Evolutionary conservation across 2,797 vertebrate species (phyloP).

Genomic region (Lateolabrax maculatus): DNA sequence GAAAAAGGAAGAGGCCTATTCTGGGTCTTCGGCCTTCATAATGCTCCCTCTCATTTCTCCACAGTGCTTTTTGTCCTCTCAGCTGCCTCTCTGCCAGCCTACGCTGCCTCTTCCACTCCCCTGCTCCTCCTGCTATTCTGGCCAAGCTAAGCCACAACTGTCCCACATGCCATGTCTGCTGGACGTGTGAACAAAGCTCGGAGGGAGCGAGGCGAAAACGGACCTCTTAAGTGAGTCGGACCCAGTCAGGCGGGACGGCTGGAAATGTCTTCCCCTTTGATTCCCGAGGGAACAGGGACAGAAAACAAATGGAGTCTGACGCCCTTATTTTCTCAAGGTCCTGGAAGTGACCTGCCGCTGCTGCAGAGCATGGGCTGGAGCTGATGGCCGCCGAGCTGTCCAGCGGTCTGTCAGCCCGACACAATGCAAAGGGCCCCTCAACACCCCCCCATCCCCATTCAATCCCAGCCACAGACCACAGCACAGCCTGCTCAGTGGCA

Average conservation of each 20-base stretch:
- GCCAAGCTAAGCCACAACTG: conserved; percentile 68
- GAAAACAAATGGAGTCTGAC: conserved; percentile 82
- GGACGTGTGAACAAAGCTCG: conserved; percentile 77
- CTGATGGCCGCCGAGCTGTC: conserved; percentile 52
- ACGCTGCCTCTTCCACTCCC: conserved; percentile 57
- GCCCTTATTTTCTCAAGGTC: conserved; percentile 79
- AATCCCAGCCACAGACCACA: conserved; percentile 33
- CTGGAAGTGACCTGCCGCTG: conserved; percentile 65
- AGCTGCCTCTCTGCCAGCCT: conserved; percentile 54
- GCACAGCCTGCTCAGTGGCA: conserved; percentile 40
- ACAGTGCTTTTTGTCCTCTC: conserved; percentile 62
- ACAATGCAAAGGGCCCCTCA: conserved; percentile 55
- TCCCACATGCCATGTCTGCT: conserved; percentile 72
- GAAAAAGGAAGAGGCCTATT: conserved; percentile 43
- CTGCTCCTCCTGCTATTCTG: conserved; percentile 50
- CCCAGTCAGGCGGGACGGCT: conserved; percentile 73
- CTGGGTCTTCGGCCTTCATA: conserved; percentile 52
- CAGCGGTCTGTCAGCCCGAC: conserved; percentile 56
- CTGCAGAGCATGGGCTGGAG: conserved; percentile 36
- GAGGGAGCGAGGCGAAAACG: conserved; percentile 62
- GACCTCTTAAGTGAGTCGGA: conserved; percentile 78
- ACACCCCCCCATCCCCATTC: conserved; percentile 17
- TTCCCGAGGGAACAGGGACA: conserved; percentile 69
- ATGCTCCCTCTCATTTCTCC: conserved; percentile 60
- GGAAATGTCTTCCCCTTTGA: conserved; percentile 78